phyloP scores from a whole-genome alignment of 2,797 vertebrate species.

The Pangasius djambal region DNA sequence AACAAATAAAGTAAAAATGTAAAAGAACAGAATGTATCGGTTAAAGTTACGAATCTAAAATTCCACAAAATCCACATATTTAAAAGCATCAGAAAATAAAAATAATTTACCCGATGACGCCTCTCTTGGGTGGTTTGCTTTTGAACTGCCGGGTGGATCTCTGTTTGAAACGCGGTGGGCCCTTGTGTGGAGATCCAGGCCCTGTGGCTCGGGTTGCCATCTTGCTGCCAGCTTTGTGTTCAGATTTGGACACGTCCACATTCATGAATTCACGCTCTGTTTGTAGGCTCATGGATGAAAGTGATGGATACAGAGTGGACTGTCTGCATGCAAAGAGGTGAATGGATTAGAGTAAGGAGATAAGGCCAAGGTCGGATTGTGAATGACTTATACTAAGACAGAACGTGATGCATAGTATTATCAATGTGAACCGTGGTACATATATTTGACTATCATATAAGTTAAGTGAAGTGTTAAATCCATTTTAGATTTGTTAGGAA shows the following conservation, averaged over 20 bases:
- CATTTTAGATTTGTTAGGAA: background rate
- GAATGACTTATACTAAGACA: background rate
- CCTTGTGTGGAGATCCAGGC: constrained; percentile 79
- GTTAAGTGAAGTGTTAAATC: no score
- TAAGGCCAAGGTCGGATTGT: constrained; percentile 24
- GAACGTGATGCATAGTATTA: background rate
- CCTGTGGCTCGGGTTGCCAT: constrained; percentile 69
- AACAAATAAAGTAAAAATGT: background rate
- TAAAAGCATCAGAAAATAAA: background rate
- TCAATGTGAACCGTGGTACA: background rate
- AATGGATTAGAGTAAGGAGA: constrained; percentile 34
- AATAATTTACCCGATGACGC: constrained; percentile 80
- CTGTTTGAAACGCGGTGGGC: constrained; percentile 86
- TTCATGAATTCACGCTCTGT: constrained; percentile 68
- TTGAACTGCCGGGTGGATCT: constrained; percentile 87
- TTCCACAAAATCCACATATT: background rate
- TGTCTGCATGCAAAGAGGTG: background rate
- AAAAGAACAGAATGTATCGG: background rate
- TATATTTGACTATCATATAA: background rate
- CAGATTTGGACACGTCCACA: constrained; percentile 76
- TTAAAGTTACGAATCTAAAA: background rate
- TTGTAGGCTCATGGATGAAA: constrained; percentile 24
- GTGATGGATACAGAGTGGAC: background rate
- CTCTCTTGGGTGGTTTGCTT: constrained; percentile 89
- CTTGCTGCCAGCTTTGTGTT: constrained; percentile 74